Percentiles rank a stretch among this genome's conserved stretches.
Conservation (phyloP, 2,113 vertebrate species). For the Dendropsophus ebraccatus region DNA sequence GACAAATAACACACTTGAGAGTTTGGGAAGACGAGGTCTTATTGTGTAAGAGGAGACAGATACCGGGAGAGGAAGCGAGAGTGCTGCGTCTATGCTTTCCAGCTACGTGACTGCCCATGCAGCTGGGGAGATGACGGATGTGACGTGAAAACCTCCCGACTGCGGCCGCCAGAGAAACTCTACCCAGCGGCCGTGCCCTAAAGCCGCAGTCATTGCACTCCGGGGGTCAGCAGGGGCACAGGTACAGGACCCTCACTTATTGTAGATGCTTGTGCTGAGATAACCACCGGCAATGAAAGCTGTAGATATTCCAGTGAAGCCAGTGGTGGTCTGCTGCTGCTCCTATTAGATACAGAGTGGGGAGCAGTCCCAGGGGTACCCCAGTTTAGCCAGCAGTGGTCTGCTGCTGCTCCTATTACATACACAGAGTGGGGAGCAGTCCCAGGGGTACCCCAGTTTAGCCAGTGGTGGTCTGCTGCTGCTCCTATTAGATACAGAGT, state of each 20-base stretch:
- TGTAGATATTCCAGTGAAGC: too few species aligned
- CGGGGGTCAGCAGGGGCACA: neutral
- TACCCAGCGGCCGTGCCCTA: neutral
- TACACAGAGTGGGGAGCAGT: too few species aligned
- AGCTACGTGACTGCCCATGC: neutral
- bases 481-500: too few species aligned
- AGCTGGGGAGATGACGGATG: conserved; percentile 43
- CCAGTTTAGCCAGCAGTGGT: too few species aligned
- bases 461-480: too few species aligned
- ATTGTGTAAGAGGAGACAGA: conserved; percentile 45
- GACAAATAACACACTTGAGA: conserved; percentile 45
- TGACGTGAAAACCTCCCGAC: neutral
- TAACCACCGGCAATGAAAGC: neutral
- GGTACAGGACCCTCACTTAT: neutral
- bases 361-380: too few species aligned
- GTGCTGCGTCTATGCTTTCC: conserved; percentile 8
- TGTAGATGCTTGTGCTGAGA: neutral
- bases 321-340: too few species aligned
- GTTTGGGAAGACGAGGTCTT: conserved; percentile 27
- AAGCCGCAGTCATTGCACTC: neutral
- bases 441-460: too few species aligned
- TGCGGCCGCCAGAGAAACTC: too few species aligned
- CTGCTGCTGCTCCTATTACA: too few species aligned
- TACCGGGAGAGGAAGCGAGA: conserved; percentile 51
- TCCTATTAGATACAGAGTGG: too few species aligned